Conservation (phyloP, 1,140 invertebrate genomes). For the Venturia canescens region DNA sequence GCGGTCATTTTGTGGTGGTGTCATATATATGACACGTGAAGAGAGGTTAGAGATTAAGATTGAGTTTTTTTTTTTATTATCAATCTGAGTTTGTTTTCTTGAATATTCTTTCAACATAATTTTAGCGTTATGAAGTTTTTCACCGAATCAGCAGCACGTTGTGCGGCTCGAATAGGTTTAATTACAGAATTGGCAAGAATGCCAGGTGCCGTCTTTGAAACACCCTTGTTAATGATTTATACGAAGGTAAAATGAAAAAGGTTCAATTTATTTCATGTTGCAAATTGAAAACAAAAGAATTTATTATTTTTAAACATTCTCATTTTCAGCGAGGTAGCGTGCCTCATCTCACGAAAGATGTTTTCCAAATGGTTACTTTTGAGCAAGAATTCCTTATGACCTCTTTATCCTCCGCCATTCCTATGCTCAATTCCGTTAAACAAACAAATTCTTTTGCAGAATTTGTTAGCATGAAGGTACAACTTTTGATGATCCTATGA, state of each 20-base stretch:
- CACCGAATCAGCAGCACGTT: conserved; percentile 74
- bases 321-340: conserved; percentile 79
- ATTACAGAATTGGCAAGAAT: conserved; percentile 74
- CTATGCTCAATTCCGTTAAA: conserved; percentile 77
- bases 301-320: conserved; percentile 19
- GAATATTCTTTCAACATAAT: background rate
- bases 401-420: conserved; percentile 78
- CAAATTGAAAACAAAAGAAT: too few species aligned
- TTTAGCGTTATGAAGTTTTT: conserved; percentile 77
- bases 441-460: conserved; percentile 76
- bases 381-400: conserved; percentile 78
- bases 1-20: too few species aligned
- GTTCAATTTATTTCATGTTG: background rate
- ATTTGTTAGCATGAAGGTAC: conserved; percentile 79
- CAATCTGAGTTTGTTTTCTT: background rate
- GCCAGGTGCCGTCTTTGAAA: conserved; percentile 74
- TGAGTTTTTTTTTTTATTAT: background rate
- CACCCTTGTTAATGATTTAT: conserved; percentile 77
- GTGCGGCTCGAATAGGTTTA: conserved; percentile 77
- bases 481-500: conserved; percentile 21
- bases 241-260: conserved; percentile 73
- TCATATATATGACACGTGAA: too few species aligned
- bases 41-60: too few species aligned
- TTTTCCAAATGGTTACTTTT: conserved; percentile 78
- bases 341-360: conserved; percentile 82